Conservation (phyloP, 2,888 invertebrate species). For the Agapostemon virescens region DNA sequence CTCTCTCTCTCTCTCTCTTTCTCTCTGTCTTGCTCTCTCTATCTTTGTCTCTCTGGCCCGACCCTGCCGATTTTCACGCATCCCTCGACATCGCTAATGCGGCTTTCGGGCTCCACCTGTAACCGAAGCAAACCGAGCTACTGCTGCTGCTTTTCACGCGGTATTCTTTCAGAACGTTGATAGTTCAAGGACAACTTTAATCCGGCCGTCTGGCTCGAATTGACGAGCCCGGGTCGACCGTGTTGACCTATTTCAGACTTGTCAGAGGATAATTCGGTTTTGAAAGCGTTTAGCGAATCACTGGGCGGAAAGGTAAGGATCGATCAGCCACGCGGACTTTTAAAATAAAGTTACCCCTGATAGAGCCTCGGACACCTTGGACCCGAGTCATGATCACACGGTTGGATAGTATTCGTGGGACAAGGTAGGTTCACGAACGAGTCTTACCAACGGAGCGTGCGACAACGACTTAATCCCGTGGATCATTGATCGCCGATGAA, state of each 20-base stretch:
- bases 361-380: neutral
- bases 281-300: constrained; percentile 35
- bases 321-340: constrained; percentile 36
- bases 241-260: constrained; percentile 43
- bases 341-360: constrained; percentile 38
- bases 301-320: constrained; percentile 25
- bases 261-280: constrained; percentile 48
- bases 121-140: neutral
- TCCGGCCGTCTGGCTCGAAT: constrained; percentile 25
- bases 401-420: neutral
- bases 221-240: constrained; percentile 27
- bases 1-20: neutral
- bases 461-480: neutral
- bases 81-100: constrained; percentile 12
- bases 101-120: constrained; percentile 22
- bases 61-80: constrained; percentile 13
- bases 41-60: neutral
- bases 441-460: neutral
- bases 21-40: neutral
- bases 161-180: constrained; percentile 38
- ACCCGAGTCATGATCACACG: neutral
- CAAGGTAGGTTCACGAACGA: neutral
- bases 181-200: constrained; percentile 40
- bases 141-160: constrained; percentile 10
- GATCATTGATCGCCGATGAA: neutral